Percentiles rank a stretch among this genome's conserved stretches.
phyloP scores from a whole-genome alignment of 2,888 invertebrate genomes.

The Mythimna impura region DNA sequence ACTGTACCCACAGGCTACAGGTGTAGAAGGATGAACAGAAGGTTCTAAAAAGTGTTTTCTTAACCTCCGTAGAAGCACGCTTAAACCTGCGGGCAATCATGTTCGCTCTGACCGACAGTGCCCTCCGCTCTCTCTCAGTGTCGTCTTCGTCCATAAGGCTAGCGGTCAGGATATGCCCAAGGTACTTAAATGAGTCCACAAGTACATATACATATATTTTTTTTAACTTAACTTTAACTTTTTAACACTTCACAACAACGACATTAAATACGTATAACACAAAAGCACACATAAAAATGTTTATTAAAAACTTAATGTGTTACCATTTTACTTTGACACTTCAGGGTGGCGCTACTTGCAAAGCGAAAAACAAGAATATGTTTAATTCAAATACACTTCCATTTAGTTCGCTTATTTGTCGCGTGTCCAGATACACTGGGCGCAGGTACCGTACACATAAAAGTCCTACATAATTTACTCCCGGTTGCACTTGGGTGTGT shows the following conservation, averaged over 20 bases:
- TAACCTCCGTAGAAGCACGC: too few species aligned
- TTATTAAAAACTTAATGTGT: constrained; percentile 34
- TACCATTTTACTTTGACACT: constrained; percentile 15
- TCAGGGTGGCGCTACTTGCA: constrained; percentile 9
- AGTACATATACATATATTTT: constrained; percentile 15
- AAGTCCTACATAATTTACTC: constrained; percentile 47
- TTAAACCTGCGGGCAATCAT: too few species aligned
- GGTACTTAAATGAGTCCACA: too few species aligned
- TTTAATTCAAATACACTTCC: constrained; percentile 4
- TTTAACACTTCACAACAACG: constrained; percentile 2
- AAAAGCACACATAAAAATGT: constrained; percentile 36
- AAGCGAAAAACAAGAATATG: neutral
- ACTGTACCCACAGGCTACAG: too few species aligned
- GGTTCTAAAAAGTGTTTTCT: too few species aligned
- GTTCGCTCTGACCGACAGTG: too few species aligned
- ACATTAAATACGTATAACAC: constrained; percentile 16
- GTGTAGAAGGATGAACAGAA: too few species aligned
- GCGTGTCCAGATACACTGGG: constrained; percentile 25
- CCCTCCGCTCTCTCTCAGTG: too few species aligned
- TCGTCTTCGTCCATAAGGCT: too few species aligned
- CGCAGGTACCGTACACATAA: constrained; percentile 33
- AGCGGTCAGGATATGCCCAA: too few species aligned
- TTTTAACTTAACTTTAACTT: neutral
- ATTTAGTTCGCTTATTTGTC: neutral
- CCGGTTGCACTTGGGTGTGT: constrained; percentile 43